Conservation (phyloP, 1,140 invertebrate genomes). For the Brachionus paranguensis region DNA sequence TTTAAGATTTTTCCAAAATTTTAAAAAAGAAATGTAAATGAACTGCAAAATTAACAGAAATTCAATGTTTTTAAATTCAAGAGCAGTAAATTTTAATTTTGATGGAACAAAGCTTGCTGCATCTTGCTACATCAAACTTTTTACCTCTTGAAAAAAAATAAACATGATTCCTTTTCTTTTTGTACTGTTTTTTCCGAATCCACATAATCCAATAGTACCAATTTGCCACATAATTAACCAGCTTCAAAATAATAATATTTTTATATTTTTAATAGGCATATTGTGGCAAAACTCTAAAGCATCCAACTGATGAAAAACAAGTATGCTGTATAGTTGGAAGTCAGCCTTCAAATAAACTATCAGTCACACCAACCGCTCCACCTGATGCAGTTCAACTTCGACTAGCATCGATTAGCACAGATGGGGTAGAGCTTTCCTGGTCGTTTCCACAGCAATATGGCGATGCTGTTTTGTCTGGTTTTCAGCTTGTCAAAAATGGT, state of each 20-base stretch:
- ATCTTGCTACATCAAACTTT: too few relatives aligned
- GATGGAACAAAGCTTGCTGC: too few relatives aligned
- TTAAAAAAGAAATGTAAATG: too few relatives aligned
- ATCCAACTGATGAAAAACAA: conserved; percentile 39
- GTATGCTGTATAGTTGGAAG: conserved; percentile 50
- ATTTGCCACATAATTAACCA: background rate
- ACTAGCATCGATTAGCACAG: conserved; percentile 49
- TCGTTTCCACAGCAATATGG: conserved; percentile 52
- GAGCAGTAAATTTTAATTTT: too few relatives aligned
- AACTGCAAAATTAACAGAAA: too few relatives aligned
- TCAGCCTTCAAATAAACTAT: conserved; percentile 49
- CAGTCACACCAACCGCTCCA: conserved; percentile 49
- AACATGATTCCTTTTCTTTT: too few relatives aligned
- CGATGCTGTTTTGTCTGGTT: conserved; percentile 53
- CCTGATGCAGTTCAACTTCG: conserved; percentile 51
- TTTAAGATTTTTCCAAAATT: too few relatives aligned
- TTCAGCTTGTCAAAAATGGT: conserved; percentile 54
- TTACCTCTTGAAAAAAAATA: too few relatives aligned
- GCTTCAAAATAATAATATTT: conserved; percentile 43
- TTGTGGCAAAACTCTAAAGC: conserved; percentile 43
- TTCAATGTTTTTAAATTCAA: too few relatives aligned
- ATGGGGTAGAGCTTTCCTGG: conserved; percentile 54
- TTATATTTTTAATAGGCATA: background rate
- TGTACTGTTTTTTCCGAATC: too few relatives aligned
- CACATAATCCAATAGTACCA: too few relatives aligned